Conservation (phyloP, 64 coral and sea anemone genomes). For the Cladopsammia gracilis region DNA sequence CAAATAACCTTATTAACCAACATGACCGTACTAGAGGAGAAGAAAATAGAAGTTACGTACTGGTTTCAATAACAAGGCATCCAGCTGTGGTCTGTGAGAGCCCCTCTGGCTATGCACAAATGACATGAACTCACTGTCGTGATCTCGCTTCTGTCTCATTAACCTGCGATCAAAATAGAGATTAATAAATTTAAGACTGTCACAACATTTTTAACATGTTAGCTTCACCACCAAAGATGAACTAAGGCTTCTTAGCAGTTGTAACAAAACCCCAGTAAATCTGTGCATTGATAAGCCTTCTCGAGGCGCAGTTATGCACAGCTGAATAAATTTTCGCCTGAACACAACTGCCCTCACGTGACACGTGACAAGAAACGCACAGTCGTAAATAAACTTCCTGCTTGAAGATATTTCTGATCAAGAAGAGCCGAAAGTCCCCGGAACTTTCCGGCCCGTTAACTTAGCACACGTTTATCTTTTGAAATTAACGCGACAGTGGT, state of each 20-base stretch:
- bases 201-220: not conserved
- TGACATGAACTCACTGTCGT: conserved; percentile 63
- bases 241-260: not conserved
- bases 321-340: not conserved
- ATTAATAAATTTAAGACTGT: not conserved
- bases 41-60: conserved; percentile 34
- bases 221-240: not conserved
- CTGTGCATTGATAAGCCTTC: not conserved
- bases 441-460: too few relatives aligned
- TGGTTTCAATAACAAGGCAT: conserved; percentile 63
- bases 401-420: too few relatives aligned
- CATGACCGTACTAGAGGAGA: not conserved
- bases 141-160: conserved; percentile 69
- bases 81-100: conserved; percentile 48
- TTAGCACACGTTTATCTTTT: too few relatives aligned
- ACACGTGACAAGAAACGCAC: not conserved
- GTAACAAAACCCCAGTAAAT: not conserved
- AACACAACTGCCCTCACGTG: not conserved
- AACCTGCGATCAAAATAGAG: conserved; percentile 39
- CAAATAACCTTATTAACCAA: not conserved
- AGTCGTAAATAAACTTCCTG: too few relatives aligned
- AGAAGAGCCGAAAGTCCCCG: too few relatives aligned
- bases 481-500: too few relatives aligned
- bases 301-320: not conserved
- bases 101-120: conserved; percentile 70